These are phyloP conservation scores for Caenorhabditis angaria DNA, from an alignment of 2,888 invertebrate species.

Conservation along the genomic window DNA sequence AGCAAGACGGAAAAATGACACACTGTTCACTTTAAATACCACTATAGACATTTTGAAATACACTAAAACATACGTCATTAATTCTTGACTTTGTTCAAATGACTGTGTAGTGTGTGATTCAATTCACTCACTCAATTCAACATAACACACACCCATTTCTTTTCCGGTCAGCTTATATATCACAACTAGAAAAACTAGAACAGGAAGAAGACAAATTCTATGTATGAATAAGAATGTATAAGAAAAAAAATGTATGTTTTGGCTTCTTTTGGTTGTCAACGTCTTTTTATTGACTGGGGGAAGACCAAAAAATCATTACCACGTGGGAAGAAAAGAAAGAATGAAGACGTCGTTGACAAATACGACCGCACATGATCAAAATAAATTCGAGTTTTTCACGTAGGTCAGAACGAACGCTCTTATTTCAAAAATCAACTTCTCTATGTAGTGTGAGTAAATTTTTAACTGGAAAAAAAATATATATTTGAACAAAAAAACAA, in stretches of 20 bases:
- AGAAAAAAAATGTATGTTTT: neutral
- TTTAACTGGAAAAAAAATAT: too few species aligned
- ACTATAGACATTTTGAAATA: too few species aligned
- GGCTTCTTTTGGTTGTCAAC: neutral
- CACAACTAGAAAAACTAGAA: neutral
- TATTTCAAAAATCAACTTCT: too few species aligned
- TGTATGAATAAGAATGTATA: neutral
- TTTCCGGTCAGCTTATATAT: neutral
- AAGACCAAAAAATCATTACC: neutral
- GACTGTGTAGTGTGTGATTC: slow-evolving; percentile 7
- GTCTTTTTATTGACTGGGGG: neutral
- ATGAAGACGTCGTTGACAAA: neutral
- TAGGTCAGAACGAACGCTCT: too few species aligned
- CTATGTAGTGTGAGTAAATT: too few species aligned
- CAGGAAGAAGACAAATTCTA: neutral
- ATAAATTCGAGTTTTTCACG: slow-evolving; percentile 6
- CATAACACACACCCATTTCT: neutral
- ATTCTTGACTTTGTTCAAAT: slow-evolving; percentile 27
- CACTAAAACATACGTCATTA: slow-evolving; percentile 26
- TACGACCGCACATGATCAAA: neutral
- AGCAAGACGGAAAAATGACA: neutral
- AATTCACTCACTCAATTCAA: neutral
- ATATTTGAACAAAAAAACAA: neutral
- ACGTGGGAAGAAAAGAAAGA: neutral
- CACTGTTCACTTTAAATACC: neutral